These are phyloP conservation scores for Eilema sororculum DNA, from an alignment of 2,888 invertebrate genomes.

Conservation along the genomic window DNA sequence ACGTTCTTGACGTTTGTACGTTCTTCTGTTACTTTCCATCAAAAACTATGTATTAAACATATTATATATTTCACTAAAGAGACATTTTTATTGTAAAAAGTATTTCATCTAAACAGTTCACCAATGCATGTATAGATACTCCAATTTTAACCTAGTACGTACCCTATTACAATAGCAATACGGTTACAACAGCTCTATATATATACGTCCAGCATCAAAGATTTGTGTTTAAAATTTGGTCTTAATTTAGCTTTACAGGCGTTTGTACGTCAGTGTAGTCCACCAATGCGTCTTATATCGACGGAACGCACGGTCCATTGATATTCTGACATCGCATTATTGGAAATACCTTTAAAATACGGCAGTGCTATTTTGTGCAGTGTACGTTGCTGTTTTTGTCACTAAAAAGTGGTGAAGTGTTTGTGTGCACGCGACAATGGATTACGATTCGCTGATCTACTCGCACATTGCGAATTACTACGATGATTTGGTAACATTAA, in stretches of 20 bases:
- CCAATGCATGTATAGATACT: not conserved
- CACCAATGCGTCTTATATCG: slow-evolving; percentile 85
- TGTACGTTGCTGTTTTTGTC: slow-evolving; percentile 47
- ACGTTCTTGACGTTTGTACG: no score
- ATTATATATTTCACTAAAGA: no score
- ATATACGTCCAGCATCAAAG: slow-evolving; percentile 75
- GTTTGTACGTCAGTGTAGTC: slow-evolving; percentile 83
- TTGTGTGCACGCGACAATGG: slow-evolving; percentile 77
- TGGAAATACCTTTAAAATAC: slow-evolving; percentile 50
- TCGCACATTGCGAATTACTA: slow-evolving; percentile 89
- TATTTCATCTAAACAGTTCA: not conserved
- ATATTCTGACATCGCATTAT: slow-evolving; percentile 54
- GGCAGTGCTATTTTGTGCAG: slow-evolving; percentile 42
- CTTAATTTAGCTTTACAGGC: slow-evolving; percentile 88
- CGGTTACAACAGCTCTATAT: slow-evolving; percentile 74
- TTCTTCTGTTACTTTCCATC: no score
- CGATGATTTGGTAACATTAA: slow-evolving; percentile 86
- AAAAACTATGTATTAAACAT: no score
- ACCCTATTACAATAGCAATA: slow-evolving; percentile 35
- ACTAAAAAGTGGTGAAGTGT: slow-evolving; percentile 38
- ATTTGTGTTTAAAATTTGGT: slow-evolving; percentile 88
- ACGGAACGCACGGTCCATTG: slow-evolving; percentile 61
- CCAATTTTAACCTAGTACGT: not conserved
- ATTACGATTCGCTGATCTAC: slow-evolving; percentile 89
- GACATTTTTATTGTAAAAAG: no score